phyloP scores from a whole-genome alignment of 2,797 vertebrate genomes.

The Manis pentadactyla region DNA sequence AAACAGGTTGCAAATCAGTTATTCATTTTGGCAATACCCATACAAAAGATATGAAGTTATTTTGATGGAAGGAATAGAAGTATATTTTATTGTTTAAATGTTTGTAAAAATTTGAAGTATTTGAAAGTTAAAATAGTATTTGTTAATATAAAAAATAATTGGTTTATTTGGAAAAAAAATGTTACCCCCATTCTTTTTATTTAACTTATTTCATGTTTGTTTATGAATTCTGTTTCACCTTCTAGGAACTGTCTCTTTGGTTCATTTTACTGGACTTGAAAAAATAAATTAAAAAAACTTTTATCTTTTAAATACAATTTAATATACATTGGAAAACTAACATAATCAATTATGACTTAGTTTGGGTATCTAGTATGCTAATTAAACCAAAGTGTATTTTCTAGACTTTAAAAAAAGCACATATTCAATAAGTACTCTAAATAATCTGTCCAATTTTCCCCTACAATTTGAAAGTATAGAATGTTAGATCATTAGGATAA shows the following conservation, averaged over 20 bases:
- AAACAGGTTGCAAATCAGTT: not conserved
- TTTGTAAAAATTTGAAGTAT: slow-evolving; percentile 2
- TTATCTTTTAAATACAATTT: not conserved
- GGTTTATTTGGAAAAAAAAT: not conserved
- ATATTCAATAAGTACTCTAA: slow-evolving; percentile 57
- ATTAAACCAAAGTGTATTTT: slow-evolving; percentile 56
- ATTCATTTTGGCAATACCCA: not conserved
- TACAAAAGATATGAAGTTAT: not conserved
- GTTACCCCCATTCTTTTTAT: not conserved
- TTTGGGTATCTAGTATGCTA: slow-evolving; percentile 21
- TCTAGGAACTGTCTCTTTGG: not conserved
- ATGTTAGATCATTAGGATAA: slow-evolving; percentile 80
- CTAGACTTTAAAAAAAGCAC: slow-evolving; percentile 16
- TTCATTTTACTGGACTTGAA: not conserved
- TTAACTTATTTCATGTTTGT: not conserved
- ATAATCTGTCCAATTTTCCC: slow-evolving; percentile 55
- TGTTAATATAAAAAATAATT: slow-evolving; percentile 23
- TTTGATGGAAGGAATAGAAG: not conserved
- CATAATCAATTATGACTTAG: not conserved
- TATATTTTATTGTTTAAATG: not conserved
- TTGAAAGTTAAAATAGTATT: slow-evolving; percentile 7
- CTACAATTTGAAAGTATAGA: slow-evolving; percentile 76
- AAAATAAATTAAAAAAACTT: not conserved
- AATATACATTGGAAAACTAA: not conserved
- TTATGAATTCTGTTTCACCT: not conserved